Percentiles rank a stretch among this genome's conserved stretches.
phyloP scores from a whole-genome alignment of 2,113 vertebrate genomes.

The Lophius piscatorius region DNA sequence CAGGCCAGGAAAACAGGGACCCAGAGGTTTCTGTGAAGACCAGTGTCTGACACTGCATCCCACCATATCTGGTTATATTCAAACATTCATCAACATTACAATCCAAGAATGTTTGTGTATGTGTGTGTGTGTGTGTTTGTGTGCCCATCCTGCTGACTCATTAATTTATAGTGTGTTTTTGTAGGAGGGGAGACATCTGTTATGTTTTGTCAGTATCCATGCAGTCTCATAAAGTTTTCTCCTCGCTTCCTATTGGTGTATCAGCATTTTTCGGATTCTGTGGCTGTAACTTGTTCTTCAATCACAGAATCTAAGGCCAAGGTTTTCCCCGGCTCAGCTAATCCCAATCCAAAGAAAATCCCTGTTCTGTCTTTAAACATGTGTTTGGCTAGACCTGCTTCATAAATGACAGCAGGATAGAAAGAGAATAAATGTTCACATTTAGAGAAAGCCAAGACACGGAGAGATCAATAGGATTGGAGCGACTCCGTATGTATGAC shows the following conservation, averaged over 20 bases:
- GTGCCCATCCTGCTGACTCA: not conserved
- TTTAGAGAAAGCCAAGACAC: constrained; percentile 7
- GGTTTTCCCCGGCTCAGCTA: constrained; percentile 27
- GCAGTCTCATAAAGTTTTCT: constrained; percentile 24
- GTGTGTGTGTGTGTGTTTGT: constrained; percentile 17
- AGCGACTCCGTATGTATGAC: constrained; percentile 10
- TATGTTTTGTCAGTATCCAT: constrained; percentile 23
- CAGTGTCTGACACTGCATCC: constrained; percentile 52
- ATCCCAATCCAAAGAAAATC: constrained; percentile 22
- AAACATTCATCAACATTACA: no score
- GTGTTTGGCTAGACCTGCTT: constrained; percentile 24
- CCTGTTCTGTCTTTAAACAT: constrained; percentile 13
- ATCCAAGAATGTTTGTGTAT: no score
- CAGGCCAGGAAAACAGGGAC: constrained; percentile 54
- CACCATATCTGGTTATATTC: constrained; percentile 54
- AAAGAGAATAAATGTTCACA: constrained; percentile 23
- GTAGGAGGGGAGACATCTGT: constrained; percentile 4
- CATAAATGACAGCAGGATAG: constrained; percentile 13
- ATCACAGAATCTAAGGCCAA: constrained; percentile 34
- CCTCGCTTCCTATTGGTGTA: constrained; percentile 8
- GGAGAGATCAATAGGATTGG: not conserved
- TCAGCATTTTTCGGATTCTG: constrained; percentile 30
- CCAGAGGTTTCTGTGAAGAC: constrained; percentile 40
- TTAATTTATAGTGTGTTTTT: constrained; percentile 20
- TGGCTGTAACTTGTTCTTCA: constrained; percentile 23